Evolutionary conservation across 1,140 invertebrate genomes (phyloP).

Genomic region (Micrasema minimum): DNA sequence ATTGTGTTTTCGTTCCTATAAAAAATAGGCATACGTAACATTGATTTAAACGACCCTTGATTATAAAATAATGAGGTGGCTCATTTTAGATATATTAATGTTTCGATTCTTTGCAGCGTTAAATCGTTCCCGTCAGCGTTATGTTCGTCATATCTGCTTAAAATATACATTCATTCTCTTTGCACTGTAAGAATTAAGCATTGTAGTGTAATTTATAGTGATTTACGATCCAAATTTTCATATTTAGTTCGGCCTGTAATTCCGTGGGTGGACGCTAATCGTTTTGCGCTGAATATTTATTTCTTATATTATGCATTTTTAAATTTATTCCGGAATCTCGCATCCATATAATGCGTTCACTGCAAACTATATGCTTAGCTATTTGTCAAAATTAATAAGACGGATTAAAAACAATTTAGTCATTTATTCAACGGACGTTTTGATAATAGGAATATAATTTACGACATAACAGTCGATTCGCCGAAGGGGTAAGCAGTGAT

Average conservation of each 20-base stretch:
- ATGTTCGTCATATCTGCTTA: slow-evolving; percentile 8
- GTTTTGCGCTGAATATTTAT: slow-evolving; percentile 14
- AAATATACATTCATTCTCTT: slow-evolving; percentile 8
- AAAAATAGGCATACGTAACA: too few relatives aligned
- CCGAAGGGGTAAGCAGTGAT: slow-evolving; percentile 7
- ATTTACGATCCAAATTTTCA: slow-evolving; percentile 10
- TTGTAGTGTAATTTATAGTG: slow-evolving; percentile 16
- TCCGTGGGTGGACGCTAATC: slow-evolving; percentile 25
- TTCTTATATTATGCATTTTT: slow-evolving; percentile 28
- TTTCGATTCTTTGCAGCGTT: too few relatives aligned
- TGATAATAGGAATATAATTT: slow-evolving; percentile 7
- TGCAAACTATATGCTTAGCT: slow-evolving; percentile 1
- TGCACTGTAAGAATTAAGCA: slow-evolving; percentile 11
- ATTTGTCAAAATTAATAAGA: slow-evolving; percentile 30
- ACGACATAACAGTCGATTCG: background rate
- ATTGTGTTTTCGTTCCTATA: too few relatives aligned
- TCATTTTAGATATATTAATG: too few relatives aligned
- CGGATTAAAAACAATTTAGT: slow-evolving; percentile 24
- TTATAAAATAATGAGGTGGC: too few relatives aligned
- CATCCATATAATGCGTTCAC: background rate
- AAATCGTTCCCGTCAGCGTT: too few relatives aligned
- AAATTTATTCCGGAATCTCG: slow-evolving; percentile 17
- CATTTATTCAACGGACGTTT: slow-evolving; percentile 16
- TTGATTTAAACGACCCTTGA: too few relatives aligned
- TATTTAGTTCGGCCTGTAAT: slow-evolving; percentile 16